phyloP scores from a whole-genome alignment of 2,113 vertebrate species.

The Microtus oregoni region DNA sequence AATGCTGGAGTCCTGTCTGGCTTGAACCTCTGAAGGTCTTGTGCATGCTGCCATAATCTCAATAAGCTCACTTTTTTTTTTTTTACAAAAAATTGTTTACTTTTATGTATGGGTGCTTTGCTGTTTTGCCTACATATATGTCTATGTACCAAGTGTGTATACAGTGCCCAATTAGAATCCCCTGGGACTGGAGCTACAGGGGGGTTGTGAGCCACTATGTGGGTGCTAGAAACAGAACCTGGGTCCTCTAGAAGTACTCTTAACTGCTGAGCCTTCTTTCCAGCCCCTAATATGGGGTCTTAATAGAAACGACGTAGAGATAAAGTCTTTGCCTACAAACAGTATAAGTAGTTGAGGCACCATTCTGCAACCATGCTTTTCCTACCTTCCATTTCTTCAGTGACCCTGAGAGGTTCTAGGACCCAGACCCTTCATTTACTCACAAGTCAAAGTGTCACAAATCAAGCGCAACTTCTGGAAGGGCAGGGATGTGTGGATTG shows the following conservation, averaged over 20 bases:
- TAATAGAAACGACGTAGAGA: neutral
- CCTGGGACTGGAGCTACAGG: neutral
- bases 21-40: neutral
- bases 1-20: neutral
- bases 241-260: neutral
- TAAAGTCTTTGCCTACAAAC: neutral
- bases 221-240: neutral
- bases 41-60: neutral
- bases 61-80: neutral
- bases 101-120: neutral
- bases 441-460: neutral
- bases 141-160: neutral
- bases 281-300: neutral
- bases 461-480: neutral
- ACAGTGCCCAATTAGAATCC: neutral
- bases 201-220: neutral
- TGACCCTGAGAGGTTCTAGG: neutral
- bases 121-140: neutral
- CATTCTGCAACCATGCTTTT: neutral
- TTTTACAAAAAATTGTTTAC: neutral
- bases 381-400: neutral
- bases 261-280: neutral
- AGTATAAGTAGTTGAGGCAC: too few species aligned
- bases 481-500: neutral
- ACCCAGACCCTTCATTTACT: neutral